These are phyloP conservation scores for Axinella damicornis DNA, from an alignment of 37 sponge, comb jelly and placozoan genomes.

Conservation along the genomic window DNA sequence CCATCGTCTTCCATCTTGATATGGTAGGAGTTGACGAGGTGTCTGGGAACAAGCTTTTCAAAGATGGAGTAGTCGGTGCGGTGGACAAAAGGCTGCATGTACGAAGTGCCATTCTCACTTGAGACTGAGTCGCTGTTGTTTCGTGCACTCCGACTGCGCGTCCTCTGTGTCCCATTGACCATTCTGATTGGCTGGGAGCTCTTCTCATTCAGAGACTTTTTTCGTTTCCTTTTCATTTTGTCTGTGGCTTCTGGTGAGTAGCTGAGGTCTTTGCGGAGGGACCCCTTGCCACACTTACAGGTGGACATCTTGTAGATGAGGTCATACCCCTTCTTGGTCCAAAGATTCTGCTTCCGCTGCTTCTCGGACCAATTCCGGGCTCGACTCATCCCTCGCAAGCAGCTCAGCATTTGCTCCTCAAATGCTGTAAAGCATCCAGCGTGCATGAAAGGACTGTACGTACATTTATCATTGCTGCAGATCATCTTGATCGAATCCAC, in stretches of 20 bases:
- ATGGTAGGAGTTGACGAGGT: constrained; percentile 88
- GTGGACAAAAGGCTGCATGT: constrained; percentile 83
- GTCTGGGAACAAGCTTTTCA: constrained; percentile 70
- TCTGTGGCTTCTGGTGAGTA: constrained; percentile 31
- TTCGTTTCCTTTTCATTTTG: constrained; percentile 44
- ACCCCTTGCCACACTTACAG: constrained; percentile 85
- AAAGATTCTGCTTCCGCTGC: constrained; percentile 90
- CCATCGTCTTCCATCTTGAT: constrained; percentile 97
- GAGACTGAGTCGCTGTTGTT: constrained; percentile 75
- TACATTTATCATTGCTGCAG: constrained; percentile 85
- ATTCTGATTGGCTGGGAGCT: constrained; percentile 13
- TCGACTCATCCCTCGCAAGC: constrained; percentile 78
- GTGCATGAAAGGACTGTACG: constrained; percentile 87
- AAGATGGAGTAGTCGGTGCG: constrained; percentile 80
- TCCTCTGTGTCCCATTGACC: constrained; percentile 31
- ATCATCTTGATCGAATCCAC: constrained; percentile 72
- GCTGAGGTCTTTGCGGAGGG: constrained; percentile 73
- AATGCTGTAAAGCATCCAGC: constrained; percentile 75
- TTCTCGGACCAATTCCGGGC: constrained; percentile 94
- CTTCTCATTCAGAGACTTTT: constrained; percentile 47
- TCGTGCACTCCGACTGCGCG: constrained; percentile 25
- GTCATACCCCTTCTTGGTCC: constrained; percentile 97
- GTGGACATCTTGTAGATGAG: constrained; percentile 78
- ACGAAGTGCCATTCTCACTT: constrained; percentile 64
- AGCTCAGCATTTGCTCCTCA: constrained; percentile 84